Percentiles rank a stretch among this genome's conserved stretches.
These are phyloP conservation scores for Cichlasoma orientale DNA, from an alignment of 2,797 vertebrate species.

Conservation along the genomic window DNA sequence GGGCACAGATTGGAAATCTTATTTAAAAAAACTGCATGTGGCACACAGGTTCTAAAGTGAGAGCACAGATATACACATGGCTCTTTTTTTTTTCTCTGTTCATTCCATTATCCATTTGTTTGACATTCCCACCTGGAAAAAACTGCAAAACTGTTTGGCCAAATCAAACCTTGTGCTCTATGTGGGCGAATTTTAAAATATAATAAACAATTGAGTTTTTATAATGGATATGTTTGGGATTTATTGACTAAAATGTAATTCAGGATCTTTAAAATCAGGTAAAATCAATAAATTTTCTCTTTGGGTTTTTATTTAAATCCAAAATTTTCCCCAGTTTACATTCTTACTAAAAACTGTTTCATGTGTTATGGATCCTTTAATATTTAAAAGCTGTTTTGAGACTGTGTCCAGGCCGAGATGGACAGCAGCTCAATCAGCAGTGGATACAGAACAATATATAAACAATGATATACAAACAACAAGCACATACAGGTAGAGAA, in stretches of 20 bases:
- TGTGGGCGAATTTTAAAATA: neutral
- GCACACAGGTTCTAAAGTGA: neutral
- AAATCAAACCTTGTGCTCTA: neutral
- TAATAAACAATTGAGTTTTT: fast-evolving
- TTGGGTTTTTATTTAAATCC: too few relatives aligned
- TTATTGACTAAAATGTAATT: too few relatives aligned
- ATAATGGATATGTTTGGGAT: too few relatives aligned
- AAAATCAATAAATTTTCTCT: too few relatives aligned
- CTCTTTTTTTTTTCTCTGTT: neutral
- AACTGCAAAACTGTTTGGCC: neutral
- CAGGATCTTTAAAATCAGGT: too few relatives aligned
- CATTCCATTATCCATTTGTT: neutral
- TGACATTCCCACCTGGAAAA: neutral
- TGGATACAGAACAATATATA: neutral
- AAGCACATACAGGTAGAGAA: neutral
- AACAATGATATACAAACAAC: too few relatives aligned
- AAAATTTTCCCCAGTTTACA: too few relatives aligned
- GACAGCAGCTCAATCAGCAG: neutral
- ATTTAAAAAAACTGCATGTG: neutral
- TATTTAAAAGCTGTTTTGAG: too few relatives aligned
- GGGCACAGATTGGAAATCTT: neutral
- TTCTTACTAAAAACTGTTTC: neutral
- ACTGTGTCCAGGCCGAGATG: neutral
- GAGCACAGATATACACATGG: fast-evolving
- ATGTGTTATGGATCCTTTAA: neutral